Conservation (phyloP, 2,888 invertebrate species). For the Pardosa pseudoannulata region DNA sequence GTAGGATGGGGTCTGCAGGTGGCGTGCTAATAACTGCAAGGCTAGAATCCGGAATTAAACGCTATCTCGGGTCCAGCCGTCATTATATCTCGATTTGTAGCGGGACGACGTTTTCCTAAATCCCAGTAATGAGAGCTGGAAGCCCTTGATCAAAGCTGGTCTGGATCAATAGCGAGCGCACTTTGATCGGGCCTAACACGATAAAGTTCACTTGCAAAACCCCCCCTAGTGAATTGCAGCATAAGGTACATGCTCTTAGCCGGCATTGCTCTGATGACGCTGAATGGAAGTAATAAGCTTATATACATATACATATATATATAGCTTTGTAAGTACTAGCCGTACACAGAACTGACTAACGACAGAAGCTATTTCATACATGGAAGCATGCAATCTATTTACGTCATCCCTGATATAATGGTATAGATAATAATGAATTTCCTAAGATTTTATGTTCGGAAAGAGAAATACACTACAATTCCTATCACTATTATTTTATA, state of each 20-base stretch:
- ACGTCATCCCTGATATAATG: too few relatives aligned
- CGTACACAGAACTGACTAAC: not conserved
- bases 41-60: slow-evolving; percentile 56
- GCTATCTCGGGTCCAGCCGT: slow-evolving; percentile 35
- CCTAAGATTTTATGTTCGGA: too few relatives aligned
- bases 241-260: not conserved
- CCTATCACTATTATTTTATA: too few relatives aligned
- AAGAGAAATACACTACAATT: too few relatives aligned
- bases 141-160: slow-evolving; percentile 49
- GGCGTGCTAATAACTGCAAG: slow-evolving; percentile 37
- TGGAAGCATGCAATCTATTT: too few relatives aligned
- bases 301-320: not conserved
- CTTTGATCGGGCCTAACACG: slow-evolving; percentile 13
- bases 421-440: too few relatives aligned
- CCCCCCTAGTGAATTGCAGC: slow-evolving; percentile 5
- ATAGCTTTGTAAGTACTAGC: not conserved
- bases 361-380: not conserved
- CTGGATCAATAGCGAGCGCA: slow-evolving; percentile 33
- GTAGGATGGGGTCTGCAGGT: slow-evolving; percentile 24
- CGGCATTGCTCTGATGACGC: not conserved
- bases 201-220: slow-evolving; percentile 39
- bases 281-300: not conserved
- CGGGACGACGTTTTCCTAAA: slow-evolving; percentile 39
- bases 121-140: slow-evolving; percentile 48
- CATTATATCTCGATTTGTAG: slow-evolving; percentile 71